Conservation (phyloP, 2,797 vertebrate genomes). For the Micropoecilia bifurca region DNA sequence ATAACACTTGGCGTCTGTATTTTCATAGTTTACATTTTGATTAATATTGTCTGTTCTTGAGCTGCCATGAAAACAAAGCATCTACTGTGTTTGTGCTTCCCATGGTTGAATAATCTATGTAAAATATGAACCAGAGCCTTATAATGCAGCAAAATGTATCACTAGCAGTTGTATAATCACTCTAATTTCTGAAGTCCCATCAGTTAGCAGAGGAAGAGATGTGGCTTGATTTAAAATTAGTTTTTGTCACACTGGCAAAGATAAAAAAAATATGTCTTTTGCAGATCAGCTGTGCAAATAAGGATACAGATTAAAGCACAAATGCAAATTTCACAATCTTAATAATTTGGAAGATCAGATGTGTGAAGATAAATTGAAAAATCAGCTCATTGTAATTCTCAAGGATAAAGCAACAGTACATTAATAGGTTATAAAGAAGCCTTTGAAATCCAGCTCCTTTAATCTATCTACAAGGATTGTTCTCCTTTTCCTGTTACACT, state of each 20-base stretch:
- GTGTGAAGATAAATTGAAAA: constrained; percentile 54
- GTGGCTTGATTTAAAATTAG: constrained; percentile 10
- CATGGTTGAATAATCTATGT: constrained; percentile 30
- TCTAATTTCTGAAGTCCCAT: neutral
- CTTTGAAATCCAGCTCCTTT: constrained; percentile 69
- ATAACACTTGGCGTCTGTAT: constrained; percentile 54
- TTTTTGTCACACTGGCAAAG: constrained; percentile 19
- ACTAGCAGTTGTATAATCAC: constrained; percentile 1
- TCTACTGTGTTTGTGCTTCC: constrained; percentile 27
- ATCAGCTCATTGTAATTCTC: constrained; percentile 49
- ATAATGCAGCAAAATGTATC: constrained; percentile 5
- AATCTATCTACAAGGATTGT: constrained; percentile 60
- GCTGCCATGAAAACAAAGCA: neutral
- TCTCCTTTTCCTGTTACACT: constrained; percentile 52
- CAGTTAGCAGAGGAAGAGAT: constrained; percentile 5
- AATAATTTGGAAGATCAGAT: constrained; percentile 31
- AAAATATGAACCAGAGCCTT: constrained; percentile 18
- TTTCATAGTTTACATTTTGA: constrained; percentile 38
- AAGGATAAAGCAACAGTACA: constrained; percentile 54
- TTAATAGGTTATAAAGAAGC: constrained; percentile 62
- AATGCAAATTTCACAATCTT: constrained; percentile 34
- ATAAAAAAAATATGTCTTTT: constrained; percentile 13
- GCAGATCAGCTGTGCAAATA: constrained; percentile 38
- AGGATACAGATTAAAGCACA: constrained; percentile 40
- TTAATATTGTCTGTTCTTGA: constrained; percentile 30